phyloP scores from a whole-genome alignment of 2,797 vertebrate species.

The Parauchenoglanis ngamensis region DNA sequence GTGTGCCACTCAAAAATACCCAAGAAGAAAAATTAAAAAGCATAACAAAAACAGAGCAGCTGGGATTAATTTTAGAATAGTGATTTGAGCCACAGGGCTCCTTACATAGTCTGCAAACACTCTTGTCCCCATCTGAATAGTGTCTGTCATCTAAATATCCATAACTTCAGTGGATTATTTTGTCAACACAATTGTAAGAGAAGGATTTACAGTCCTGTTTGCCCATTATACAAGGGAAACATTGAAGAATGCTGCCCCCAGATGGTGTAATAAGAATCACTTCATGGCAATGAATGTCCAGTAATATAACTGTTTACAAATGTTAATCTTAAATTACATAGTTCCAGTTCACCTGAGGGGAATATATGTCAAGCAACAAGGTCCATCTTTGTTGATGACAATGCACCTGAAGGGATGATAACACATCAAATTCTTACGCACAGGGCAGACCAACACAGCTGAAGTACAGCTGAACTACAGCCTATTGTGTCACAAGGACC shows the following conservation, averaged over 20 bases:
- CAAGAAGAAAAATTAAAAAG: conserved; percentile 22
- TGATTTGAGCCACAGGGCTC: conserved; percentile 31
- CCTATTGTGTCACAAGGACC: conserved; percentile 35
- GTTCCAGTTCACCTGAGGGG: neutral
- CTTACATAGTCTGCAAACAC: conserved; percentile 43
- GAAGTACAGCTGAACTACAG: conserved; percentile 4
- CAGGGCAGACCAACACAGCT: conserved; percentile 44
- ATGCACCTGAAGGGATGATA: conserved; percentile 21
- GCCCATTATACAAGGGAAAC: neutral
- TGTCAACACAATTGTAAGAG: conserved; percentile 55
- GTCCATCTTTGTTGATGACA: neutral
- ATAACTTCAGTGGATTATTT: conserved; percentile 57
- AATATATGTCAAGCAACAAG: neutral
- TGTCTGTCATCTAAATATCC: conserved; percentile 55
- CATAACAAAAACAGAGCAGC: conserved; percentile 20
- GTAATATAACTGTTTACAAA: neutral
- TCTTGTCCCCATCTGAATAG: conserved; percentile 47
- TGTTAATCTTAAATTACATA: neutral
- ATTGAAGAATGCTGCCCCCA: conserved; percentile 52
- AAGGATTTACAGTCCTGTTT: conserved; percentile 33
- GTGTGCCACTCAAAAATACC: conserved; percentile 1
- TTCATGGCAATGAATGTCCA: neutral
- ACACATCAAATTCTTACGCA: conserved; percentile 22
- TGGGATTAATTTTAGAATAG: conserved; percentile 36
- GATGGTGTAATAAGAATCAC: conserved; percentile 28